These are phyloP conservation scores for Zootermopsis nevadensis DNA, from an alignment of 2,888 invertebrate genomes.

Conservation along the genomic window DNA sequence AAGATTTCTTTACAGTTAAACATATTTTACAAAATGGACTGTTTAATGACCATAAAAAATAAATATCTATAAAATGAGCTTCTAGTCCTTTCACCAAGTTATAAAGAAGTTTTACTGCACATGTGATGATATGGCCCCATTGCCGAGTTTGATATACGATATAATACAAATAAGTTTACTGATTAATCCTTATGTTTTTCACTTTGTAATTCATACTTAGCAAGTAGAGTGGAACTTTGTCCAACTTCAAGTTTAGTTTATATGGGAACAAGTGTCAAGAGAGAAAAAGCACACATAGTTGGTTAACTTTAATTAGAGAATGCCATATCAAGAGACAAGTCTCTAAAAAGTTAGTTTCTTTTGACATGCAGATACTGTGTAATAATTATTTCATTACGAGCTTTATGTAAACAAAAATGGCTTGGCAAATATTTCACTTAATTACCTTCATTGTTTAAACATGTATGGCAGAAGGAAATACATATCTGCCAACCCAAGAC, in stretches of 20 bases:
- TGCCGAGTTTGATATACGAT: conserved; percentile 37
- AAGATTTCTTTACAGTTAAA: neutral
- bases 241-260: conserved; percentile 16
- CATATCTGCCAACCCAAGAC: conserved; percentile 25
- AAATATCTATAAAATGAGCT: conserved; percentile 16
- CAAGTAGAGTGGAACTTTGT: conserved; percentile 1
- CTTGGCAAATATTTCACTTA: conserved; percentile 22
- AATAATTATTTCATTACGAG: conserved; percentile 25
- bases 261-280: conserved; percentile 23
- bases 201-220: neutral
- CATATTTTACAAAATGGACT: conserved; percentile 35
- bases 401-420: conserved; percentile 2
- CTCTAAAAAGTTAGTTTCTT: neutral
- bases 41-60: conserved; percentile 23
- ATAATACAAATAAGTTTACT: conserved; percentile 29
- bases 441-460: conserved; percentile 8
- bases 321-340: conserved; percentile 12
- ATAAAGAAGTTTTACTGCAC: conserved; percentile 40
- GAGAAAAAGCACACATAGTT: conserved; percentile 32
- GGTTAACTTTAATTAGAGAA: conserved; percentile 18
- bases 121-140: conserved; percentile 39
- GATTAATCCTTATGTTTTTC: conserved; percentile 3
- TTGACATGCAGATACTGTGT: conserved; percentile 30
- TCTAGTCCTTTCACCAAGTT: conserved; percentile 8
- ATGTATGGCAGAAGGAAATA: conserved; percentile 28